phyloP scores from a whole-genome alignment of 2,113 vertebrate species.

The Hyaena hyaena region DNA sequence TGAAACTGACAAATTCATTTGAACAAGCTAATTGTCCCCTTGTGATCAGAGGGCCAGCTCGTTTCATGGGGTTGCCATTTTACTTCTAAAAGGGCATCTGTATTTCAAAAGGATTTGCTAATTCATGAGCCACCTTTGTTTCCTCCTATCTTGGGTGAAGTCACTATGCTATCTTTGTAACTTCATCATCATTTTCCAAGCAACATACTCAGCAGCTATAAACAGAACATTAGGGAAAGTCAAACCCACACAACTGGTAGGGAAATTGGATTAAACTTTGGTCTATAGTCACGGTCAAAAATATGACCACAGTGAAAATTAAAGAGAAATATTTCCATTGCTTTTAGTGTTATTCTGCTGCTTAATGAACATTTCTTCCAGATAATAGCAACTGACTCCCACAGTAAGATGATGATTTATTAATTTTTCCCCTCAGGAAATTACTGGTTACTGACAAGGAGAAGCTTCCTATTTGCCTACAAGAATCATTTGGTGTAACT shows the following conservation, averaged over 20 bases:
- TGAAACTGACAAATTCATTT: neutral
- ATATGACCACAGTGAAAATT: conserved; percentile 2
- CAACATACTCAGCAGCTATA: neutral
- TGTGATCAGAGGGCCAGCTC: neutral
- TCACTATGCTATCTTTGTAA: conserved; percentile 44
- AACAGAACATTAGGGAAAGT: conserved; percentile 4
- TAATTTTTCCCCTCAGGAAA: neutral
- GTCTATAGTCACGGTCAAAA: neutral
- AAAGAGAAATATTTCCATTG: conserved; percentile 15
- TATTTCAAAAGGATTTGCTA: conserved; percentile 1
- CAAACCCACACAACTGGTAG: neutral
- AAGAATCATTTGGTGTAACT: neutral
- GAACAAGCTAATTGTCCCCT: neutral
- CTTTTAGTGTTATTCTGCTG: neutral
- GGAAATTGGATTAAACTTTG: neutral
- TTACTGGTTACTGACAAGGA: neutral
- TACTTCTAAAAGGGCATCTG: neutral
- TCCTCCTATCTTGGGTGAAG: neutral
- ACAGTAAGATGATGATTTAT: neutral
- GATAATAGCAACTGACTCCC: neutral
- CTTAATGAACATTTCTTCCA: neutral
- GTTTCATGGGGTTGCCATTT: neutral
- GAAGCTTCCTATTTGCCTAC: neutral
- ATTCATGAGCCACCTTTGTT: neutral
- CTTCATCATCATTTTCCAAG: conserved; percentile 39